A percentile compares a stretch with the other conserved stretches of the same genome.
Evolutionary conservation across 2,113 vertebrate genomes (phyloP).

Genomic region (Gracilinanus agilis): DNA sequence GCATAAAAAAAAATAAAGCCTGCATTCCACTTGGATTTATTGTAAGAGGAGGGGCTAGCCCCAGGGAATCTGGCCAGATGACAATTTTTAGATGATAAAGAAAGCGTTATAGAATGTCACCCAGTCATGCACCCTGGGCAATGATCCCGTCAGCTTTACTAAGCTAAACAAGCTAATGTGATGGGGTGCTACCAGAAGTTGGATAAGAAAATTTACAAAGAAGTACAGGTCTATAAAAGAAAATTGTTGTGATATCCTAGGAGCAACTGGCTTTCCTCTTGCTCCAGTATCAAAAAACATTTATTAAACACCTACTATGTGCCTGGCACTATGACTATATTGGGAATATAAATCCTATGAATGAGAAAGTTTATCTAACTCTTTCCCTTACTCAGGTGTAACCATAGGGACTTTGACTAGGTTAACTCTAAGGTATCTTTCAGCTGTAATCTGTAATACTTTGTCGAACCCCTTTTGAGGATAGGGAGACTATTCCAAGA

Average conservation of each 20-base stretch:
- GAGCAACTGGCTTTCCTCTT: not conserved
- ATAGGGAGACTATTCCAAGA: too few relatives aligned
- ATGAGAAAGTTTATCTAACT: not conserved
- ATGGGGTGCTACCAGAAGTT: not conserved
- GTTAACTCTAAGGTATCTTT: not conserved
- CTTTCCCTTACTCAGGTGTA: not conserved
- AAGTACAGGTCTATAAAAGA: too few relatives aligned
- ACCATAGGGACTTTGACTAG: not conserved
- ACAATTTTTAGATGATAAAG: slow-evolving; percentile 28
- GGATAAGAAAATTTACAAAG: not conserved
- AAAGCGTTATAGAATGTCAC: slow-evolving; percentile 38
- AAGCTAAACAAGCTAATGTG: not conserved
- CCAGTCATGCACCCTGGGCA: not conserved
- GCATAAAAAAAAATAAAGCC: not conserved
- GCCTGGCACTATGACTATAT: not conserved
- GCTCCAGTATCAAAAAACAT: not conserved
- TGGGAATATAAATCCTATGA: not conserved
- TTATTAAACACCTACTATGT: not conserved
- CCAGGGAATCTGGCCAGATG: slow-evolving; percentile 8
- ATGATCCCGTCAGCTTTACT: slow-evolving; percentile 46
- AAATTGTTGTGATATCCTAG: not conserved
- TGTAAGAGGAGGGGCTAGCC: slow-evolving; percentile 5
- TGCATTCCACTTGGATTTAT: slow-evolving; percentile 6
- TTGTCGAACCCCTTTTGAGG: not conserved
- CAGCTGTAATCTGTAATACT: not conserved